Evolutionary conservation across 2,888 invertebrate species (phyloP).

Genomic region (Anoplius nigerrimus): DNA sequence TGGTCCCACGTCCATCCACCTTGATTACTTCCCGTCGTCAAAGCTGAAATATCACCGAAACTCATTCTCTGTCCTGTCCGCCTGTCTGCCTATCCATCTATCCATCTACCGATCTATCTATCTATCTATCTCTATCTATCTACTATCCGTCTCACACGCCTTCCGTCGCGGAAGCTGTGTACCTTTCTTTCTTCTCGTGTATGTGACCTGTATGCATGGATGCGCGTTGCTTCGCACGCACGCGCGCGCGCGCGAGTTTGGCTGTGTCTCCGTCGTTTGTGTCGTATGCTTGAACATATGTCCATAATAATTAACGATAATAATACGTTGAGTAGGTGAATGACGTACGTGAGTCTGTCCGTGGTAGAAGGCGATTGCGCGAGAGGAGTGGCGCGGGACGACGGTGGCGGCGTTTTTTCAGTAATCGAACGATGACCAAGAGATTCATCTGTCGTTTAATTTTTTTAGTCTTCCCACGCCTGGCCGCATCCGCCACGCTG

Average conservation of each 20-base stretch:
- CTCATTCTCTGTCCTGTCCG: conserved; percentile 10
- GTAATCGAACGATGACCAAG: neutral
- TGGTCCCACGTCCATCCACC: too few species aligned
- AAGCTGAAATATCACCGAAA: conserved; percentile 37
- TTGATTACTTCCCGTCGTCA: neutral
- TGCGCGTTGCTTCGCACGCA: too few species aligned
- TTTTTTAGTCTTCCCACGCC: conserved; percentile 25
- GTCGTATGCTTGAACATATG: neutral
- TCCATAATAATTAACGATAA: neutral
- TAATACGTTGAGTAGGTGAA: neutral
- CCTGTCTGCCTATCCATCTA: neutral
- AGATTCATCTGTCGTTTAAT: neutral
- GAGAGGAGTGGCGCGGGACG: neutral
- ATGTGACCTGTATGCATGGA: conserved; percentile 36
- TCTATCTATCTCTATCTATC: conserved; percentile 2
- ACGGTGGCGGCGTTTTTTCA: neutral
- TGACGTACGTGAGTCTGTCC: too few species aligned
- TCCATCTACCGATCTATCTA: conserved; percentile 13
- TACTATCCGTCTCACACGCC: neutral
- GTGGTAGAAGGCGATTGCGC: neutral
- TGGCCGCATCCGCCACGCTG: conserved; percentile 15
- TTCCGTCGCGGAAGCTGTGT: conserved; percentile 1
- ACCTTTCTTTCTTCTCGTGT: conserved; percentile 30
- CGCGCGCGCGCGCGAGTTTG: neutral
- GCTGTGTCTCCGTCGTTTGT: neutral